Conservation (phyloP, 2,888 invertebrate genomes). For the Aphrophora alni region DNA sequence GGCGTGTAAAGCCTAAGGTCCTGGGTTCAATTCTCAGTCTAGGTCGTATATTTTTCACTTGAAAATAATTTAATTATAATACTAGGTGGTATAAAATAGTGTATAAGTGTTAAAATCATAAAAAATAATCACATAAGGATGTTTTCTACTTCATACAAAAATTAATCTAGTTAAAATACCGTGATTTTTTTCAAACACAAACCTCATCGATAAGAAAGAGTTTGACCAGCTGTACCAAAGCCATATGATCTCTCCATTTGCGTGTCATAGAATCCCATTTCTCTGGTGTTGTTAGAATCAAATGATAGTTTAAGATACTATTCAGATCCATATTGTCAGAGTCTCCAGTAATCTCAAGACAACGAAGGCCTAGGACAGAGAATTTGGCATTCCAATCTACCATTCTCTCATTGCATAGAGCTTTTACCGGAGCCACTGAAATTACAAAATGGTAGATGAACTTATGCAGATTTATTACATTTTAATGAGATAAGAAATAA, state of each 20-base stretch:
- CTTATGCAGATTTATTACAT: too few relatives aligned
- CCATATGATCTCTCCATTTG: conserved; percentile 71
- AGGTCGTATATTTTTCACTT: too few relatives aligned
- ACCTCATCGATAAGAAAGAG: conserved; percentile 78
- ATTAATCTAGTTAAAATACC: too few relatives aligned
- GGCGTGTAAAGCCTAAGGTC: too few relatives aligned
- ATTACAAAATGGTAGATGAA: conserved; percentile 13
- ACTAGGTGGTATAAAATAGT: too few relatives aligned
- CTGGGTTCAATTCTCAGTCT: too few relatives aligned
- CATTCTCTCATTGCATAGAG: conserved; percentile 74
- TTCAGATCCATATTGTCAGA: conserved; percentile 68
- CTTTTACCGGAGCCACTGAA: conserved; percentile 81
- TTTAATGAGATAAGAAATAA: neutral
- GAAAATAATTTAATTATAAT: too few relatives aligned
- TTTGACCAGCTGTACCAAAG: conserved; percentile 67
- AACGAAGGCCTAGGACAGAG: conserved; percentile 64
- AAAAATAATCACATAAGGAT: too few relatives aligned
- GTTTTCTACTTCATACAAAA: too few relatives aligned
- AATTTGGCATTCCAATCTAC: conserved; percentile 78
- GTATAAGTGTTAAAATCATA: too few relatives aligned
- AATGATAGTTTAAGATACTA: conserved; percentile 59
- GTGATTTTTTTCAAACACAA: too few relatives aligned
- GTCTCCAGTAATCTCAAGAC: conserved; percentile 79
- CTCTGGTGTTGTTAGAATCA: conserved; percentile 82
- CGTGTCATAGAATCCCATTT: conserved; percentile 85